These are phyloP conservation scores for Sprattus sprattus DNA, from an alignment of 2,113 vertebrate genomes.

Conservation along the genomic window DNA sequence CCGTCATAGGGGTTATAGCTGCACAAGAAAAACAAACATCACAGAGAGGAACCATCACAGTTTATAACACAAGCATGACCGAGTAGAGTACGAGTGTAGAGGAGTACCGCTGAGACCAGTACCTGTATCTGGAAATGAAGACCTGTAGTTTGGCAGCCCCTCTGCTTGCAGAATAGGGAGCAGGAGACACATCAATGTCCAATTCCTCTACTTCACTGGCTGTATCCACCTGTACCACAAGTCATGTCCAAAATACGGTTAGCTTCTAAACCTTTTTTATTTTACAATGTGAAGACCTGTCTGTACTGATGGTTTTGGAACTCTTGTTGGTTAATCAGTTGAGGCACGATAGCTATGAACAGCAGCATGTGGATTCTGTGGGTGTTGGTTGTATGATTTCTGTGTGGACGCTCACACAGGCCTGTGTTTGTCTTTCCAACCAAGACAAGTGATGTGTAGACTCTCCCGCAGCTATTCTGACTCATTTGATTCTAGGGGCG, in stretches of 20 bases:
- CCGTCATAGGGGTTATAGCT: slow-evolving; percentile 98
- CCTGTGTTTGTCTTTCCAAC: neutral
- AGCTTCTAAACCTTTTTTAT: too few relatives aligned
- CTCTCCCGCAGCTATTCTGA: neutral
- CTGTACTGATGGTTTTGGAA: too few relatives aligned
- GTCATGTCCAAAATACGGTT: neutral
- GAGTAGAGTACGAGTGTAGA: neutral
- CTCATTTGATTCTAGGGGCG: neutral
- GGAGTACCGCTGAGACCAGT: neutral
- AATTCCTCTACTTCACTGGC: slow-evolving; percentile 97
- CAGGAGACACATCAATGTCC: slow-evolving; percentile 85
- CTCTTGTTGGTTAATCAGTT: too few relatives aligned
- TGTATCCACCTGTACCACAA: slow-evolving; percentile 84
- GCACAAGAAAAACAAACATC: slow-evolving; percentile 10
- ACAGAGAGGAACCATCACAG: neutral
- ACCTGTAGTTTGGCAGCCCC: slow-evolving; percentile 88
- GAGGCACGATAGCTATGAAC: too few relatives aligned
- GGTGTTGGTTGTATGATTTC: neutral
- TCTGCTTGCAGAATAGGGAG: slow-evolving; percentile 74
- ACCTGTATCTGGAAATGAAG: slow-evolving; percentile 96
- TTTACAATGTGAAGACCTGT: too few relatives aligned
- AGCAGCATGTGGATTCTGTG: too few relatives aligned
- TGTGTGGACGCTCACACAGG: neutral
- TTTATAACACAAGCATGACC: too few relatives aligned
- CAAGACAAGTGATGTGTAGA: neutral